Base-by-base conservation (phyloP, 2,888 invertebrate species). In the Athalia circularis region DNA sequence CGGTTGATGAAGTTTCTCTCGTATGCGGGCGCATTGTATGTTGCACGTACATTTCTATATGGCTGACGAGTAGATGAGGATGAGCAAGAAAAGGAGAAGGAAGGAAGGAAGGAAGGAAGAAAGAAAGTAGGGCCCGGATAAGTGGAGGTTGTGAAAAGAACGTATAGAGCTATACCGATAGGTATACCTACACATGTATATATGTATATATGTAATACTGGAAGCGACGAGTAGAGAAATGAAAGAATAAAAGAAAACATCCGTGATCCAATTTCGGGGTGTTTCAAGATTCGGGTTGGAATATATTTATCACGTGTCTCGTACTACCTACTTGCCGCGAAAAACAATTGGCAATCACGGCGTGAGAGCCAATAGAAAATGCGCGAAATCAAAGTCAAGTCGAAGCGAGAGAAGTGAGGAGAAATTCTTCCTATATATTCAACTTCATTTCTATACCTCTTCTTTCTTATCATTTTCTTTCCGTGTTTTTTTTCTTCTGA, bases 301-400 rank as follows among this genome's bases (percentile, higher is more conserved):
- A 54, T 52, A 15, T 59, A 47, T 5, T 43, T 13, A 48, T 43
- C 59, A 59, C 9, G n/a, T 47, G 9, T 43, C 29, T 29, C 29
- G 8, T 65, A 45, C 52, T 11, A 29, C 6, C 6, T 72, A 59
- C 72, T 72, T 72, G 59, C 45, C 47, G 72, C 13, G 72, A 59
- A 65, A 64, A 62, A 50, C 64, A 64, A 75, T 75, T 75, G 75
- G 75, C 75, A 75, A 75, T 75, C 75, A 62, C 45, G 29, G 29
- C 8, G 47, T 45, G 45, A 72, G 59, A 29, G 61, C 47, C 72
- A 15, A 72, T 72, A 50, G 72, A 72, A 72, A 72, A 72, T 72
- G 43, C 59, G 29, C 50, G 48, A 72, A 72, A 59, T 59, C 47
- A 72, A 54, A 13, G 13, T n/a, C 7, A 1, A 52, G 68, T 52